Percentiles rank a stretch among this genome's conserved stretches.
phyloP scores from a whole-genome alignment of 2,888 invertebrate genomes.

The Laothoe populi region DNA sequence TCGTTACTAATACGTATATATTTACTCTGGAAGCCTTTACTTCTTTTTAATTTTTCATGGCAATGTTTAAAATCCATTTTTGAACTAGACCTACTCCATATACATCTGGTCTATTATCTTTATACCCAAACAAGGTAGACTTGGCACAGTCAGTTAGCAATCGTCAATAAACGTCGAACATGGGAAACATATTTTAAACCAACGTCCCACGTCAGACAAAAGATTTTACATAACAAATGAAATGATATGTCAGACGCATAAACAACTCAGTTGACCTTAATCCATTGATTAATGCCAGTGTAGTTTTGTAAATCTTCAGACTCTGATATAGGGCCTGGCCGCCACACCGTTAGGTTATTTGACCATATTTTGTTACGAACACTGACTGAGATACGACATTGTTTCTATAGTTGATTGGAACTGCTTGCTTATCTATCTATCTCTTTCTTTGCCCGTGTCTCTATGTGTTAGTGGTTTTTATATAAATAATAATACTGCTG shows the following conservation, averaged over 20 bases:
- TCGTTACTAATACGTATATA: background rate
- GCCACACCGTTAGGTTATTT: background rate
- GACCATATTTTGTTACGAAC: background rate
- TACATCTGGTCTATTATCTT: background rate
- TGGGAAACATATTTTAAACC: constrained; percentile 2
- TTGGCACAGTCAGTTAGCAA: background rate
- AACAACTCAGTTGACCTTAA: constrained; percentile 3
- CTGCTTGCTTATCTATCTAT: background rate
- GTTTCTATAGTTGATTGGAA: background rate
- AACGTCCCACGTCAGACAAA: constrained; percentile 13
- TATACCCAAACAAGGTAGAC: background rate
- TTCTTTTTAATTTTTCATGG: background rate
- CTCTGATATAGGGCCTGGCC: background rate
- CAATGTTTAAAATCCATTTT: no score
- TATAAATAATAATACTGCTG: no score
- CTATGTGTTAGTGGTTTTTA: no score
- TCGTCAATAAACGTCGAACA: constrained; percentile 8
- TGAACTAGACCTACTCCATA: background rate
- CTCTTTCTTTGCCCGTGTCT: no score
- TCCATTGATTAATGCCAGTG: constrained; percentile 7
- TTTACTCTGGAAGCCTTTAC: background rate
- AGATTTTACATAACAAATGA: constrained; percentile 22
- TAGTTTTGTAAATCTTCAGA: constrained; percentile 7
- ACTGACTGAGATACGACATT: background rate
- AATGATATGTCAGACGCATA: background rate